Conservation (phyloP, 2,888 invertebrate species). For the Colostygia pectinataria region DNA sequence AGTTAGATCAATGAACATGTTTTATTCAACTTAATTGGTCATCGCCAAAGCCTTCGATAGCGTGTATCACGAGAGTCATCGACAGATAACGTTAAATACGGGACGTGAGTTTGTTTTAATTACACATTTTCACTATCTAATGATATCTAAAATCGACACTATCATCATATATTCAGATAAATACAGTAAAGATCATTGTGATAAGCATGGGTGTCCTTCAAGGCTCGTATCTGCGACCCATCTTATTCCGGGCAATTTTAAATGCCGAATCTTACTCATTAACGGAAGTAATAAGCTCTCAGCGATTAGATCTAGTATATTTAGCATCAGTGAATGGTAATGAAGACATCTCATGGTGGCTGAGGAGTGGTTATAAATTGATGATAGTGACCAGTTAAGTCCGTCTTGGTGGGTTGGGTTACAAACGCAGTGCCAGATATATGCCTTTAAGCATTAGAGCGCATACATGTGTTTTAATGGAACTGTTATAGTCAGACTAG, state of each 20-base stretch:
- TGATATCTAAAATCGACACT: slow-evolving; percentile 23
- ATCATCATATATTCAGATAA: slow-evolving; percentile 26
- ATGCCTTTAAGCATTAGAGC: too few relatives aligned
- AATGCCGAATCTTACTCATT: slow-evolving; percentile 27
- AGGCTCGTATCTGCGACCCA: slow-evolving; percentile 28
- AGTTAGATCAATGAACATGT: slow-evolving; percentile 3
- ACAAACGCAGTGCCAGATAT: too few relatives aligned
- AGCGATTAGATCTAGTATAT: slow-evolving; percentile 9
- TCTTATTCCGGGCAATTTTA: slow-evolving; percentile 28
- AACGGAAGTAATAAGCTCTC: slow-evolving; percentile 14
- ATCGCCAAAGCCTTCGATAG: slow-evolving; percentile 22
- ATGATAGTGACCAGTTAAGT: too few relatives aligned
- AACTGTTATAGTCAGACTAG: too few relatives aligned
- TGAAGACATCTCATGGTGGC: too few relatives aligned
- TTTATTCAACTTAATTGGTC: slow-evolving; percentile 5
- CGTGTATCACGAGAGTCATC: slow-evolving; percentile 23
- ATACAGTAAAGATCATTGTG: slow-evolving; percentile 26
- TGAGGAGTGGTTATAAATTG: too few relatives aligned
- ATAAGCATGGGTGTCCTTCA: slow-evolving; percentile 27
- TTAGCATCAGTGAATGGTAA: neutral
- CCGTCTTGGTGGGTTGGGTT: too few relatives aligned
- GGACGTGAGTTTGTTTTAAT: slow-evolving; percentile 29
- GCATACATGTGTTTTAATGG: too few relatives aligned
- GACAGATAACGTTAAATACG: slow-evolving; percentile 26
- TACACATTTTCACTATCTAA: slow-evolving; percentile 25